Base-by-base conservation (phyloP, 2,797 vertebrate genomes). In the Pipistrellus pygmaeus region DNA sequence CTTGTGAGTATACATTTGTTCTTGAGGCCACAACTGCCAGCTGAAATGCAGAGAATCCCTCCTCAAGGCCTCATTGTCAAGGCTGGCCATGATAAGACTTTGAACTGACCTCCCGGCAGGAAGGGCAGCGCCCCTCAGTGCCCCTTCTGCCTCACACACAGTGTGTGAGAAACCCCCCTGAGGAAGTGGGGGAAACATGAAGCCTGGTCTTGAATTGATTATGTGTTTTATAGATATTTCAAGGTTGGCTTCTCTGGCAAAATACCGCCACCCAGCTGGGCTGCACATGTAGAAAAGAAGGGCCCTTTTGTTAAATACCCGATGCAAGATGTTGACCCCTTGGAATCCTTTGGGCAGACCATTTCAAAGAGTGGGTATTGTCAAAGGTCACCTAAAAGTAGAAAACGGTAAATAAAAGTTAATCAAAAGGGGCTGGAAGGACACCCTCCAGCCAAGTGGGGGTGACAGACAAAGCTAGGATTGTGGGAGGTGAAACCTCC, bases 261-360 rank as follows among this genome's bases (percentile, higher is more conserved):
- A 87, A 81, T 89, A 53, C n/a, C 51, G 84, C 35, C 20, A 8
- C 51, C 44, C 94, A 95, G 94, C 96, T 93, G 92, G 77, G 30
- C 44, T 88, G 86, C 96, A 96, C 81, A 94, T 95, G 94, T 51
- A n/a, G 86, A 35, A 82, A 94, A 93, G 88, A 95, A 92, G 44
- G 44, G 25, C 6, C 41, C 64, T 94, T 95, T 94, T 41, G 55
- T 76, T 57, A 85, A 94, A 85, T 46, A 60, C 25, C 69, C 21
- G 3, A 15, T 48, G 17, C 72, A 90, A 85, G 93, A 85, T 91
- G 76, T 25, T 44, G 44, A 81, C 84, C 83, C 86, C 75, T 92
- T 15, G 23, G 78, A 96, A 93, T 84, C 18, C 44, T 77, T 80
- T 41, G 62, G 80, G 71, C 6, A 46, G 88, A 90, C 44, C 23